These are phyloP conservation scores for Dipodomys stephensi DNA, from an alignment of 2,113 vertebrate genomes.

Conservation along the genomic window DNA sequence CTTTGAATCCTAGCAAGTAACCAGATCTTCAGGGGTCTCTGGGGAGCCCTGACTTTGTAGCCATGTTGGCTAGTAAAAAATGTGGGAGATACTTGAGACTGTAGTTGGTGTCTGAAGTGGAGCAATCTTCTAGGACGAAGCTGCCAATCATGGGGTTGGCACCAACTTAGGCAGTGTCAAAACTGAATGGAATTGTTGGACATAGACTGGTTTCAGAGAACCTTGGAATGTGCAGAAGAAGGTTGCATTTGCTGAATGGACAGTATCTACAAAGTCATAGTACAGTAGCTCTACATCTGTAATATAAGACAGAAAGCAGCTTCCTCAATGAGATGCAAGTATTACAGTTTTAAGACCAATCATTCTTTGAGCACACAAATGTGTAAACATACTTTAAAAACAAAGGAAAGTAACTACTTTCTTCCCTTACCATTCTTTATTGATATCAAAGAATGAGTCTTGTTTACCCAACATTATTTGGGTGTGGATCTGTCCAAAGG, in stretches of 20 bases:
- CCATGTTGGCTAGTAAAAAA: not conserved
- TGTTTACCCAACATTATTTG: not conserved
- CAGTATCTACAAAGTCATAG: not conserved
- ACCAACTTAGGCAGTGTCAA: not conserved
- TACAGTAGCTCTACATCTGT: not conserved
- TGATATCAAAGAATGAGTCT: not conserved
- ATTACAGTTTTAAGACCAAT: slow-evolving; percentile 23
- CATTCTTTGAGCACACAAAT: slow-evolving; percentile 26
- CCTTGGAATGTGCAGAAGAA: not conserved
- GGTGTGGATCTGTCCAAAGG: not conserved
- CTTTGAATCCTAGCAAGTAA: not conserved
- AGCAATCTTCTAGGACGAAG: not conserved
- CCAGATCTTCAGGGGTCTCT: not conserved
- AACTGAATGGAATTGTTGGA: not conserved
- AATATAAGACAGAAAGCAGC: not conserved
- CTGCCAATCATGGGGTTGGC: not conserved
- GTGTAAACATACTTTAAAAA: slow-evolving; percentile 38
- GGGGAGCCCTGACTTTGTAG: not conserved
- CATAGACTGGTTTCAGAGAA: no score
- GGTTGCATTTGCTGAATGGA: not conserved
- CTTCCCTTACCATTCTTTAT: slow-evolving; percentile 48
- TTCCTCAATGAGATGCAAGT: slow-evolving; percentile 37
- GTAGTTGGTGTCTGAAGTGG: no score
- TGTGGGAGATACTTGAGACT: not conserved
- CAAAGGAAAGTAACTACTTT: not conserved